Base-by-base conservation (phyloP, 2,113 vertebrate genomes). In the Macrotis lagotis region DNA sequence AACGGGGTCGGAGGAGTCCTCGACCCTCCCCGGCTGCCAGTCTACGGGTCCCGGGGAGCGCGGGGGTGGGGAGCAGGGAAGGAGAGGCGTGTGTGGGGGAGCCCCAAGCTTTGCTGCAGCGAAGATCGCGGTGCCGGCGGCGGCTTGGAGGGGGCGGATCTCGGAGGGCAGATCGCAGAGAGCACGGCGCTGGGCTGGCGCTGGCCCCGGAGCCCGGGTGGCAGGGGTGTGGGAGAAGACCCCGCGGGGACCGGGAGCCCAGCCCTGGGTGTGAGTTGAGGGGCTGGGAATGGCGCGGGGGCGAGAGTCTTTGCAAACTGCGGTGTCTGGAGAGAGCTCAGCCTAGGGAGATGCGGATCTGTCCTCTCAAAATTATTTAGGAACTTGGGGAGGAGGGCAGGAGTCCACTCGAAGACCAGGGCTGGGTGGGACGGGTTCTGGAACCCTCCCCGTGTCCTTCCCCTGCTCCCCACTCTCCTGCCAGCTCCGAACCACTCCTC, bases 91-190 rank as follows among this genome's bases (percentile, higher is more conserved):
- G 22, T 31, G 51, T 50, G 74, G 47, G 93, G 95, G 59, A 55
- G 66, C 66, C 37, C 88, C 0, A 25, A 92, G 93, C 93, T 94
- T 51, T 95, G 88, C 97, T 95, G 97, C 97, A 90, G 96, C 96
- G 53, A 24, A 89, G 48, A 94, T 89, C 44, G 53, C 89, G 94
- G 66, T 49, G 90, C 55, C 0, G 53, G 96, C n/a, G 66, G 66
- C n/a, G 96, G 91, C 95, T 96, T 92, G 16, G 91, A 95, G 96
- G 89, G 96, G 96, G 92, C 59, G 83, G 94, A 95, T 95, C 95
- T 83, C 19, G 37, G 96, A 66, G 96, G 95, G 91, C 59, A 52
- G 94, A 95, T 95, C 95, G 94, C 96, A 50, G 26, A 89, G n/a
- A 94, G 89, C 48, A 50, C 89, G 93, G n/a, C n/a, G 90, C 55